Conservation (phyloP, 2,113 vertebrate genomes). For the Neotoma lepida region DNA sequence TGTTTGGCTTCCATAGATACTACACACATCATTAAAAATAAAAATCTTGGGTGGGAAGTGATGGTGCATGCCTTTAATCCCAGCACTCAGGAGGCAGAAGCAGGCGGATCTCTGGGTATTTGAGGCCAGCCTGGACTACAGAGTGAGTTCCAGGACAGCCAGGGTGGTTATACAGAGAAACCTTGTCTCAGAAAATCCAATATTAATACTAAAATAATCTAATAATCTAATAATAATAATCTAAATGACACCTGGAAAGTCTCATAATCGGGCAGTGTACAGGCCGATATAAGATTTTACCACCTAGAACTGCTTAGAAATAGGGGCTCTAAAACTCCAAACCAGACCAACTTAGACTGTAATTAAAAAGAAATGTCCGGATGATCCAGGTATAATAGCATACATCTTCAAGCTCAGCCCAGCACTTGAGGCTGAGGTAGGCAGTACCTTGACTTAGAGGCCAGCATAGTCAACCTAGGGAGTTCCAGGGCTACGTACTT, state of each 20-base stretch:
- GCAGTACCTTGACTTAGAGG: not conserved
- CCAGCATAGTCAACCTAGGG: not conserved
- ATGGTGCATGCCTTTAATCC: not conserved
- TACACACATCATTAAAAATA: not conserved
- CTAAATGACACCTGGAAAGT: not conserved
- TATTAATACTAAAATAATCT: no score
- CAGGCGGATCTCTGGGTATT: not conserved
- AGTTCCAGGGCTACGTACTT: not conserved
- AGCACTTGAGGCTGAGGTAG: not conserved
- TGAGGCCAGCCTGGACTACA: not conserved
- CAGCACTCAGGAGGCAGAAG: not conserved
- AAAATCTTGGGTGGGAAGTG: not conserved
- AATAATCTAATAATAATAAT: not conserved
- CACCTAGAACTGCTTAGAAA: constrained; percentile 18
- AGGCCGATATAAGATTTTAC: not conserved
- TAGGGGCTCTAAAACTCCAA: not conserved
- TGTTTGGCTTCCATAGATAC: not conserved
- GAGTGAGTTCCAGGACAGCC: not conserved
- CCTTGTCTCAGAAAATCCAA: not conserved
- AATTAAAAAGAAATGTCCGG: not conserved
- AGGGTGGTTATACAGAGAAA: not conserved
- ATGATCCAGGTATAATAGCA: not conserved
- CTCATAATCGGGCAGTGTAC: not conserved
- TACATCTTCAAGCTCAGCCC: not conserved
- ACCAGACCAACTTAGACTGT: not conserved